Base-by-base conservation (phyloP, 2,113 vertebrate genomes). In the Limnothrissa miodon region DNA sequence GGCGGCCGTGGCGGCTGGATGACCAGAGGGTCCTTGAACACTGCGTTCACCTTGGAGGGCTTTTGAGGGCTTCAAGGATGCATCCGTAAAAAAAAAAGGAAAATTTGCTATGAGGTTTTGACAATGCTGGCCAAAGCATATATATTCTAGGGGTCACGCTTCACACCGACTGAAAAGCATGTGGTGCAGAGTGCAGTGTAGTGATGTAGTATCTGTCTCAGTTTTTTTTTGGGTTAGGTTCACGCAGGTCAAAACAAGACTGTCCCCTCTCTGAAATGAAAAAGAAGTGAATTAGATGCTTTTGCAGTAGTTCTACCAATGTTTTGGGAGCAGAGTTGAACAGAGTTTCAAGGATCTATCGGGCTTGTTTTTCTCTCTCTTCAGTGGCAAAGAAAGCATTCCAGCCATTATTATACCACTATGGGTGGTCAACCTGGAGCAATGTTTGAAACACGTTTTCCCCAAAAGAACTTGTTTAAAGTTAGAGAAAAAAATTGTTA, bases 11-110 rank as follows among this genome's bases (percentile, higher is more conserved):
- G 29, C 4, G 66, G 10, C 29, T 33, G 66, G 33, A 74, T 74
- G 66, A 74, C 66, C 66, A 74, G 66, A 74, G 66, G 29, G 66
- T 74, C 66, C 66, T 74, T 33, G 66, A 36, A 33, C 66, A 39
- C 33, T 29, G 66, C 10, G 33, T 36, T 74, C 29, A 74, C 66
- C 66, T 74, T 74, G 66, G 66, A 36, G 29, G 66, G 10, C 15
- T 66, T 33, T 29, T 6, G 66, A 36, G 66, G 66, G 33, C 66
- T 74, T 74, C 66, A 39, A 74, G 66, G 66, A 33, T 74, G 33
- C 66, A 5, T 36, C 33, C 2, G 1, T 4, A 4, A 42, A 42
- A 13, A 74, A 33, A 70, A 25, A 62, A 10, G 0, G 59, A 62
- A n/a, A 62, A 62, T 62, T 29, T 29, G 1, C 11, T n/a, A 62